These are phyloP conservation scores for Plecotus auritus DNA, from an alignment of 2,113 vertebrate genomes.

Conservation along the genomic window DNA sequence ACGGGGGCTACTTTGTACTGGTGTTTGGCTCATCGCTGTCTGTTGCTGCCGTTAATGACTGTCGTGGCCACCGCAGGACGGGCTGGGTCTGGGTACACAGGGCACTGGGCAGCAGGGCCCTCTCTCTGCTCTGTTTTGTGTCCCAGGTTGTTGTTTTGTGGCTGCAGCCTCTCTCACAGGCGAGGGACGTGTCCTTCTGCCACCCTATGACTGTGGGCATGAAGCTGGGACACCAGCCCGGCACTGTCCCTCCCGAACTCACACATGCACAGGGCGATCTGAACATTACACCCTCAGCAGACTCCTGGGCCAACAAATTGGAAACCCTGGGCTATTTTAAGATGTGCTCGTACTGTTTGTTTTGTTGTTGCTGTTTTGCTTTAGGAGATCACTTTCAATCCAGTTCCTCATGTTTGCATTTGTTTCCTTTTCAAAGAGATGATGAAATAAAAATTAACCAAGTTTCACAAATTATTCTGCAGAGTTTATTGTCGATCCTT, in stretches of 20 bases:
- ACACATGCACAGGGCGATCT: not conserved
- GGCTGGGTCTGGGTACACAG: conserved; percentile 76
- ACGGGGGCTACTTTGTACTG: conserved; percentile 58
- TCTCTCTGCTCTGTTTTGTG: conserved; percentile 54
- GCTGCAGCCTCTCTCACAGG: conserved; percentile 31
- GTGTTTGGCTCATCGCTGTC: not conserved
- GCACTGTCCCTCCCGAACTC: not conserved
- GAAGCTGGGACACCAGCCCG: conserved; percentile 11
- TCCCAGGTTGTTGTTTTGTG: conserved; percentile 58
- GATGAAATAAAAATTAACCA: not conserved
- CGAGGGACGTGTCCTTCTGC: not conserved
- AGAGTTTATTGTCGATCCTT: not conserved
- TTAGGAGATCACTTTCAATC: not conserved
- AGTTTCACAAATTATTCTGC: accelerated
- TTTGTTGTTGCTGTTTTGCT: not conserved
- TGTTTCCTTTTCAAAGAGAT: not conserved
- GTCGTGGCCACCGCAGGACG: conserved; percentile 49
- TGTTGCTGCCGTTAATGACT: conserved; percentile 75
- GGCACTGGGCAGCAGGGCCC: conserved; percentile 66
- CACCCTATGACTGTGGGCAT: not conserved
- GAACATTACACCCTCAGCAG: not conserved
- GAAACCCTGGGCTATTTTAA: conserved; percentile 35
- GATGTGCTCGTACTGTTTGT: not conserved
- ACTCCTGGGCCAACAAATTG: not conserved
- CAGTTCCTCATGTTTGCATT: accelerated